A percentile compares a stretch with the other conserved stretches of the same genome.
Conservation (phyloP, 2,797 vertebrate genomes). For the Platyrinchus mystaceus region DNA sequence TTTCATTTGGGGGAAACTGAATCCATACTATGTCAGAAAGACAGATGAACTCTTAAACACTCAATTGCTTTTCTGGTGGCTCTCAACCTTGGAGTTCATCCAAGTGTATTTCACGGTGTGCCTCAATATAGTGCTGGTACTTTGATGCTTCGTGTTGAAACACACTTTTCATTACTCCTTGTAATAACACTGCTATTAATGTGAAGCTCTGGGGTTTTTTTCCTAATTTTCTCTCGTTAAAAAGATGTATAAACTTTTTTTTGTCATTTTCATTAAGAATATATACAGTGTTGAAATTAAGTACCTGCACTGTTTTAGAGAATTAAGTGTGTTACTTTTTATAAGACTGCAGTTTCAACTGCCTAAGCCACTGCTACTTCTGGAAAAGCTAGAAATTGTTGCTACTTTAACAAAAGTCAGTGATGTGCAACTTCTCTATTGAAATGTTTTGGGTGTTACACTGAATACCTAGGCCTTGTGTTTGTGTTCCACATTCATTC, state of each 20-base stretch:
- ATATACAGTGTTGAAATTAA: not conserved
- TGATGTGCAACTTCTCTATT: not conserved
- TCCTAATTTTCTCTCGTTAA: not conserved
- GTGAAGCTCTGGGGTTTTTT: not conserved
- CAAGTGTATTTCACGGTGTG: not conserved
- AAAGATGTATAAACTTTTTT: not conserved
- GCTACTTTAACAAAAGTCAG: not conserved
- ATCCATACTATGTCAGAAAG: conserved; percentile 15
- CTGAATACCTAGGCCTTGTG: not conserved
- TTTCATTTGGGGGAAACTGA: not conserved
- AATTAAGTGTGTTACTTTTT: not conserved
- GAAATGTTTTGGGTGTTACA: not conserved
- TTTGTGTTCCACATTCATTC: not conserved
- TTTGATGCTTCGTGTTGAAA: not conserved
- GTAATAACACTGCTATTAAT: not conserved
- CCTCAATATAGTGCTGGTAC: not conserved
- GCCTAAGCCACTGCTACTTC: not conserved
- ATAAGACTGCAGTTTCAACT: not conserved
- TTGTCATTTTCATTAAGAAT: not conserved
- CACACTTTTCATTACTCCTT: not conserved
- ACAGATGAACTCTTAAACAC: conserved; percentile 20
- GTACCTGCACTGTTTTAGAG: not conserved
- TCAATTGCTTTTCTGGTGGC: not conserved
- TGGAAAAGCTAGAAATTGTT: not conserved
- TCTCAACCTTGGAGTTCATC: not conserved